Evolutionary conservation across 1,140 invertebrate species (phyloP).

Genomic region (Drosophila navojoa): DNA sequence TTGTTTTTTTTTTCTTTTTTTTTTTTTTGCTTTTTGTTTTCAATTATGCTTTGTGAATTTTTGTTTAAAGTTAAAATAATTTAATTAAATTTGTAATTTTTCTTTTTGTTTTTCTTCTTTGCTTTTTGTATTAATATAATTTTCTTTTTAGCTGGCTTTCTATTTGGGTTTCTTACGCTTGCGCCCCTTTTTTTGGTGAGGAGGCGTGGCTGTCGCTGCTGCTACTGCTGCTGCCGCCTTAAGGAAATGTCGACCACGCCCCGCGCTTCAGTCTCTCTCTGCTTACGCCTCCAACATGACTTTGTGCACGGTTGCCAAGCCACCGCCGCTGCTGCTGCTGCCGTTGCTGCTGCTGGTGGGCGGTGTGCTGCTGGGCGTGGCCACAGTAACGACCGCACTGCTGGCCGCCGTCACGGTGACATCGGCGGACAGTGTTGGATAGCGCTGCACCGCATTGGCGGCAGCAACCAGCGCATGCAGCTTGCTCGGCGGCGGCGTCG

Average conservation of each 20-base stretch:
- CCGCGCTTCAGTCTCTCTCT: conserved; percentile 28
- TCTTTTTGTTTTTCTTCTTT: conserved; percentile 2
- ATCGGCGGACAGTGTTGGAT: conserved; percentile 75
- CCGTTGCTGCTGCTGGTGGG: conserved; percentile 54
- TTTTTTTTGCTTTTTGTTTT: conserved; percentile 1
- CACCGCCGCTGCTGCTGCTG: conserved; percentile 14
- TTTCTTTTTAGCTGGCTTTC: conserved; percentile 49
- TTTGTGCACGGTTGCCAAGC: conserved; percentile 84
- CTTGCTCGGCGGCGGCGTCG: conserved; percentile 89
- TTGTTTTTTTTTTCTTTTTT: conserved; percentile 40
- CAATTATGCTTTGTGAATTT: conserved; percentile 48
- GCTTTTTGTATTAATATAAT: conserved; percentile 27
- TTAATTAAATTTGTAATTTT: conserved; percentile 49
- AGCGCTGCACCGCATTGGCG: conserved; percentile 74
- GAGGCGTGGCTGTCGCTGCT: conserved; percentile 3
- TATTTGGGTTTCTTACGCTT: not conserved
- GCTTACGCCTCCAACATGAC: conserved; percentile 86
- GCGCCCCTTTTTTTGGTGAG: not conserved
- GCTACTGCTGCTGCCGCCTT: conserved; percentile 1
- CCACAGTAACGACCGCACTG: conserved; percentile 20
- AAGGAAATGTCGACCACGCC: conserved; percentile 24
- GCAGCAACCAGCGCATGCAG: conserved; percentile 71
- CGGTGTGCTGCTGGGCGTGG: conserved; percentile 58
- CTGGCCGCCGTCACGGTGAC: conserved; percentile 72
- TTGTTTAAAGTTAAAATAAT: conserved; percentile 71